These are phyloP conservation scores for Spermophilus dauricus DNA, from an alignment of 2,113 vertebrate species.

Conservation along the genomic window DNA sequence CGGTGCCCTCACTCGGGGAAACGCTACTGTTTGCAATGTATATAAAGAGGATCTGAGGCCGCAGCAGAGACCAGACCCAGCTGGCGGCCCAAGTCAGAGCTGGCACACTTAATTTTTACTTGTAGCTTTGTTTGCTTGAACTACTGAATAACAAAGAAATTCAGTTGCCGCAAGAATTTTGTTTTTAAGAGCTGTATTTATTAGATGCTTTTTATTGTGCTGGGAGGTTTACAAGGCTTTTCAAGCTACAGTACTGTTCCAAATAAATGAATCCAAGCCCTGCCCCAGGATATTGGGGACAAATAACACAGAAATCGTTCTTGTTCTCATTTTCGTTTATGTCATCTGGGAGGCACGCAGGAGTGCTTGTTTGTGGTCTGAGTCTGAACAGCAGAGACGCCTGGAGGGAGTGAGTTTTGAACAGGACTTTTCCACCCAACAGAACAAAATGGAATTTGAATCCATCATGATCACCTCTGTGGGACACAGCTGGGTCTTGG, in stretches of 20 bases:
- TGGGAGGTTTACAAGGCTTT: not conserved
- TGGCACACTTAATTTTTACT: not conserved
- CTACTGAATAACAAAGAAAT: not conserved
- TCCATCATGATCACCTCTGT: not conserved
- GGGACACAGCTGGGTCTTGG: not conserved
- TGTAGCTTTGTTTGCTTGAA: not conserved
- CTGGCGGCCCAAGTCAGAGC: not conserved
- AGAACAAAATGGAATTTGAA: constrained; percentile 22
- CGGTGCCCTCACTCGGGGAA: not conserved
- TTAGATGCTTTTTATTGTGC: not conserved
- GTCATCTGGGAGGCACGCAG: not conserved
- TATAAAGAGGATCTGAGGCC: not conserved
- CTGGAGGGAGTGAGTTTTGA: not conserved
- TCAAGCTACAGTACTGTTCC: not conserved
- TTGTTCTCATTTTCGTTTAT: not conserved
- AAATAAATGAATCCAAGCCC: not conserved
- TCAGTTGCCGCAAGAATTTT: not conserved
- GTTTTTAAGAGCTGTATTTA: not conserved
- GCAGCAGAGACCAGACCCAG: not conserved
- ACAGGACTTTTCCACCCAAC: constrained; percentile 16
- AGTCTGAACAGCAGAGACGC: not conserved
- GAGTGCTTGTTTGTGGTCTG: not conserved
- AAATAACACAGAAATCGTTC: not conserved
- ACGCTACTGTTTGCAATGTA: not conserved
- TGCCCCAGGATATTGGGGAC: constrained; percentile 2